Conservation (phyloP, 2,113 vertebrate species). For the Mesoclemmys tuberculata region DNA sequence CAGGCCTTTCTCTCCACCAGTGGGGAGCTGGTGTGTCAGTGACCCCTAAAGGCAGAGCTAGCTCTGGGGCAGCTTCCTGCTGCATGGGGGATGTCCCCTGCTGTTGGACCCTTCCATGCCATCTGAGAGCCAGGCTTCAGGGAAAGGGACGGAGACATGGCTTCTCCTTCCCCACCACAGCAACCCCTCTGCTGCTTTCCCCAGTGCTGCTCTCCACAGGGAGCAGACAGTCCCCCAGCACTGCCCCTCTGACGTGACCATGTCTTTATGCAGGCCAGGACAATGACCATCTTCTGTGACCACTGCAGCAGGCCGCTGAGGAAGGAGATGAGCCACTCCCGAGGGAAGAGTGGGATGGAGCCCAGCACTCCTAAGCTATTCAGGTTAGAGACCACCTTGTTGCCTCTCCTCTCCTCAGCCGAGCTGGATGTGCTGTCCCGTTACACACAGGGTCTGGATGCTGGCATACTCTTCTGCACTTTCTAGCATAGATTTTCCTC, state of each 20-base stretch:
- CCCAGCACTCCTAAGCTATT: slow-evolving; percentile 54
- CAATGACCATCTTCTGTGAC: slow-evolving; percentile 82
- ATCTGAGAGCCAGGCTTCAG: not conserved
- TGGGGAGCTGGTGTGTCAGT: not conserved
- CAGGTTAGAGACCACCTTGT: slow-evolving; percentile 71
- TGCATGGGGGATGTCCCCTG: not conserved
- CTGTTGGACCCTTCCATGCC: not conserved
- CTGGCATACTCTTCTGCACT: not conserved
- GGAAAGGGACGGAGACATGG: too few relatives aligned
- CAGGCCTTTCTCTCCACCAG: not conserved
- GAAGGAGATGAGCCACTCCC: slow-evolving; percentile 35
- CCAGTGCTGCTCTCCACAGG: not conserved
- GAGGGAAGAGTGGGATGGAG: not conserved
- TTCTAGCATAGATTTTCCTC: not conserved
- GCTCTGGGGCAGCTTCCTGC: not conserved
- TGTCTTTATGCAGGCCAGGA: not conserved
- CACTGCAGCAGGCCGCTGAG: slow-evolving; percentile 73
- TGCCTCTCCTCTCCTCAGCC: not conserved
- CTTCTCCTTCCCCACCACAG: not conserved
- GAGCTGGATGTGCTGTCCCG: not conserved
- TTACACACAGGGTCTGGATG: not conserved
- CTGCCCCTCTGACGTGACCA: not conserved
- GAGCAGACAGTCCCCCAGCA: not conserved
- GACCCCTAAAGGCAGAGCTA: not conserved
- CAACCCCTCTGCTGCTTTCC: not conserved